Evolutionary conservation across 2,797 vertebrate genomes (phyloP).

Genomic region (Sebastes nivosus): DNA sequence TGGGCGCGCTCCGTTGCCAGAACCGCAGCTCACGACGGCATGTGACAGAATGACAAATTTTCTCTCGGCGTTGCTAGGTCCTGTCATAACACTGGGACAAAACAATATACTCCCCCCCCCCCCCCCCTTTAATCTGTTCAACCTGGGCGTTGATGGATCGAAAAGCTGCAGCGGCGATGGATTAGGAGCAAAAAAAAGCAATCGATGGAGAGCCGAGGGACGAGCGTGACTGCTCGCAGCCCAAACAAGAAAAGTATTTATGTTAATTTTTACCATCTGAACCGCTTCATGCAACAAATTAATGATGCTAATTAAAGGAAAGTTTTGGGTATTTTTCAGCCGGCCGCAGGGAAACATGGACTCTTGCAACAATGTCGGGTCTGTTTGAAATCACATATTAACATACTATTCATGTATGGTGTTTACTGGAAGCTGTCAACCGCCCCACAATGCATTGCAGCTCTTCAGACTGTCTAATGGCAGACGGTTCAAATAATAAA

Average conservation of each 20-base stretch:
- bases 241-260: slow-evolving; percentile 13
- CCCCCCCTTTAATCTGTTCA: slow-evolving; percentile 49
- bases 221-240: background rate
- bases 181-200: slow-evolving; percentile 17
- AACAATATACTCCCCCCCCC: slow-evolving; percentile 53
- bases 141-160: slow-evolving; percentile 40
- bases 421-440: background rate
- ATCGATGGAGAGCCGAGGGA: slow-evolving; percentile 13
- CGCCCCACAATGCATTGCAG: background rate
- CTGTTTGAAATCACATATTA: background rate
- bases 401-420: background rate
- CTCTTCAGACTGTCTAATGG: background rate
- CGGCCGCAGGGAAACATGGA: background rate
- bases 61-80: slow-evolving; percentile 61
- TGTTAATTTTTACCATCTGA: background rate
- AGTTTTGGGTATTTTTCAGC: background rate
- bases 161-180: slow-evolving; percentile 38
- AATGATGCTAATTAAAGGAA: background rate
- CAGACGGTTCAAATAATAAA: background rate
- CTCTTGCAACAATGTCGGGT: background rate
- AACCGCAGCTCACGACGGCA: slow-evolving; percentile 40
- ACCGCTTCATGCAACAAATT: background rate
- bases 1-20: slow-evolving; percentile 35
- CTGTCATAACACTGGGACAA: slow-evolving; percentile 67
- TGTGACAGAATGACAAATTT: slow-evolving; percentile 65